Evolutionary conservation across 2,797 vertebrate species (phyloP), one percentile per base, ranked within the genome.

Genomic region (Otolemur crassicaudatus): DNA sequence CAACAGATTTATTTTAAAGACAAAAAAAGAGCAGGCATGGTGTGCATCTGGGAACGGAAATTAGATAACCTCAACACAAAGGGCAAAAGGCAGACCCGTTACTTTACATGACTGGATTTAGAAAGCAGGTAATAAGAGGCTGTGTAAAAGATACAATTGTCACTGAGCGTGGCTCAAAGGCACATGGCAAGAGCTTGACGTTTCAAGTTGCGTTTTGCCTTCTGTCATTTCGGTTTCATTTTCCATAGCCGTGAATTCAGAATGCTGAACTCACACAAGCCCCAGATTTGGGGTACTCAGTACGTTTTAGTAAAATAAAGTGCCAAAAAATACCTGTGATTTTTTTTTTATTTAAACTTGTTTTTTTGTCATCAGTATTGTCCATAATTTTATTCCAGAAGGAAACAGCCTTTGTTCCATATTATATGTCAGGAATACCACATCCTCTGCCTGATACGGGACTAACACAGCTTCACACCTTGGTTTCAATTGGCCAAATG

Each of bases 1-100:
- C 93, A 97, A 97, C 58, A 92, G 90, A 97, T 97, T 97, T 98
- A 95, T 97, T 98, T 97, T 96, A 94, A 95, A 96, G 90, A 92
- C 67, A 92, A 84, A 94, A 88, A 91, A 29, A 96, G 93, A 95
- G 27, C 61, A 34, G 73, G n/a, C 94, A 7, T 65, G 93, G 12
- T 0, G 34, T 9, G 19, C 5, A 65, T 82, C 81, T 65, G 87
- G 12, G 96, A 97, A 96, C 80, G 63, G 13, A 96, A 96, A 90
- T 94, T 79, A 95, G 89, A 70, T 96, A 87, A 92, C 87, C 95
- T 95, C 84, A 82, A 69, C 22, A 93, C 83, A 94, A 95, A 97
- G 87, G 83, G 76, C 95, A 86, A 49, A 92, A 93, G 81, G 82
- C 94, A 77, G 58, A 49, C 11, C 75, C 83, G 25, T 63, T 83